These are phyloP conservation scores for Heterodera schachtii DNA, from an alignment of 1,140 invertebrate genomes.

Conservation along the genomic window DNA sequence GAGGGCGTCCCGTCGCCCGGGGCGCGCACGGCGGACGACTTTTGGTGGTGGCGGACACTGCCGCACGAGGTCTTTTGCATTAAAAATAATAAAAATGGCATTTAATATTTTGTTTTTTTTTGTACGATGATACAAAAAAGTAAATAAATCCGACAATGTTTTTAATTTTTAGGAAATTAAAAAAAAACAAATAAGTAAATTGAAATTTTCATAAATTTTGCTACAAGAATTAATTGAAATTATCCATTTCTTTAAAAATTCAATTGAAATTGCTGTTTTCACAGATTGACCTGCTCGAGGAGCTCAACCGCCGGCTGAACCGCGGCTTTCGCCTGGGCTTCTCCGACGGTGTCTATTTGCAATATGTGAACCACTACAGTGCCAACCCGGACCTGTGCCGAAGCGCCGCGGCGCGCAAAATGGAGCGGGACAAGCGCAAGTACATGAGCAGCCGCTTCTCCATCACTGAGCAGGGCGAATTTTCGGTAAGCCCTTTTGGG, in stretches of 20 bases:
- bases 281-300: slow-evolving; percentile 27
- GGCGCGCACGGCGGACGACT: slow-evolving; percentile 13
- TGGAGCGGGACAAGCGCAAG: slow-evolving; percentile 47
- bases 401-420: slow-evolving; percentile 34
- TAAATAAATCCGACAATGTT: no score
- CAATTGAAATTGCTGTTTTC: not conserved
- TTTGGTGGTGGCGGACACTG: slow-evolving; percentile 13
- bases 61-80: not conserved
- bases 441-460: slow-evolving; percentile 46
- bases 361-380: slow-evolving; percentile 51
- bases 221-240: no score
- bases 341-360: slow-evolving; percentile 48
- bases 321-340: slow-evolving; percentile 50
- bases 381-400: slow-evolving; percentile 50
- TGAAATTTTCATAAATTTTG: no score
- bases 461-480: slow-evolving; percentile 53
- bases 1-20: not conserved
- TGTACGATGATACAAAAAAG: no score
- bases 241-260: not conserved
- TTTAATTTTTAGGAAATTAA: no score
- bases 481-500: slow-evolving; percentile 26
- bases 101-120: no score
- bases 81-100: no score
- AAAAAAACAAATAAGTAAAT: no score
- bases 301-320: slow-evolving; percentile 25